Evolutionary conservation across 2,797 vertebrate species (phyloP), one percentile per base, ranked within the genome.

Genomic region (Neomorphus geoffroyi): DNA sequence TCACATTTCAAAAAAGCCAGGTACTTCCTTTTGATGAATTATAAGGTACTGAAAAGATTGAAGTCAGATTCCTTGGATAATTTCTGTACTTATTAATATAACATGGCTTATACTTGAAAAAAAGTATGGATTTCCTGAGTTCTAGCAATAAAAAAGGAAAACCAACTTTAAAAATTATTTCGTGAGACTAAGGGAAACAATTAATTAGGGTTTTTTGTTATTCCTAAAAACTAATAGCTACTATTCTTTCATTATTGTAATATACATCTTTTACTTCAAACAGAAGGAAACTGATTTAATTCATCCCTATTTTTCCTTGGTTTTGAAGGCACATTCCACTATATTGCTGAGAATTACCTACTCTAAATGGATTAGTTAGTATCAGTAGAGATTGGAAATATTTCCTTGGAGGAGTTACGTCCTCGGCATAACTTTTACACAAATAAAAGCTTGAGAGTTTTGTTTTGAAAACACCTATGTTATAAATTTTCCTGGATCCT

Each of bases 401-500:
- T 41, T 66, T 85, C 51, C 54, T 39, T 24, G 46, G 4, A 50
- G 43, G 58, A 70, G 23, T 50, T 53, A 45, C 37, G 30, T 74
- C 28, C 11, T 45, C 70, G 33, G 28, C n/a, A 74, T 65, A 77
- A 81, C 5, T 73, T 89, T 54, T 60, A 50, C 43, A 62, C 5
- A 43, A 54, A 48, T 73, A 64, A 35, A 11, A 1, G 4, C n/a
- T 54, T 62, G 21, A 77, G 26, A 10, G 6, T 48, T 80, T 77
- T 89, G 4, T 69, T 93, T 88, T 67, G 54, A 72, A 90, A 93
- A 46, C 33, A 90, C 12, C 50, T n/a, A 11, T 13, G 10, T 26
- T 75, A 53, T 43, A 66, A 70, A 75, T 94, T 95, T 96, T 91
- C 92, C 95, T 35, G 90, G 64, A 73, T 86, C 74, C 73, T 96